These are phyloP conservation scores for Agonum fuliginosum DNA, from an alignment of 2,888 invertebrate species.

Conservation along the genomic window DNA sequence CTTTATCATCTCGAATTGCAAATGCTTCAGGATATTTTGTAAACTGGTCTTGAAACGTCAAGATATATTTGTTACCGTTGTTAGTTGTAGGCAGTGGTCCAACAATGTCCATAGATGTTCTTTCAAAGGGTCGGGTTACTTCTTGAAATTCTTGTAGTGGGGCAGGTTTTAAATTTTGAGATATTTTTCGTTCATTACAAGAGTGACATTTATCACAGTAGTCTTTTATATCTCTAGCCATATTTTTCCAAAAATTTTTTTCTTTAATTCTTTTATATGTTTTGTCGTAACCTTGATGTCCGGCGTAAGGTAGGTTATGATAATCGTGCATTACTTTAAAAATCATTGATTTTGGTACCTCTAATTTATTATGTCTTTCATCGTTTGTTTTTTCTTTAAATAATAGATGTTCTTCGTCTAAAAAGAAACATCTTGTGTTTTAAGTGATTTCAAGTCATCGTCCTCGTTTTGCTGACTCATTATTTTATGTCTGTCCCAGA, in stretches of 20 bases:
- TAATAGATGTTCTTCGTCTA: conserved; percentile 7
- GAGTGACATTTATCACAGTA: background rate
- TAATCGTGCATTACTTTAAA: conserved; percentile 49
- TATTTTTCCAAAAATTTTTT: conserved; percentile 48
- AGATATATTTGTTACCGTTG: too few relatives aligned
- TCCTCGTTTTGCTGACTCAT: background rate
- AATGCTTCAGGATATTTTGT: too few relatives aligned
- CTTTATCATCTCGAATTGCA: too few relatives aligned
- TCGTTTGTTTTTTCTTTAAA: background rate
- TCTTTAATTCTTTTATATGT: conserved; percentile 59
- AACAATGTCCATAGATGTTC: too few relatives aligned
- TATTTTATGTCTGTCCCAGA: conserved; percentile 15
- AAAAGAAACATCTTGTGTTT: background rate
- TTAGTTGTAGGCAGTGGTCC: too few relatives aligned
- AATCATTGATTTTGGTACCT: background rate
- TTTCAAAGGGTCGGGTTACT: too few relatives aligned
- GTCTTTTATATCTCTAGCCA: background rate
- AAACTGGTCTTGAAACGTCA: too few relatives aligned
- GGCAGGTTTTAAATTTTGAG: background rate
- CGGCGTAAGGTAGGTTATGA: conserved; percentile 61
- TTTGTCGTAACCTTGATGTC: conserved; percentile 62
- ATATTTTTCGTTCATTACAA: background rate
- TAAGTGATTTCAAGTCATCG: background rate
- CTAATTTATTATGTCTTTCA: background rate
- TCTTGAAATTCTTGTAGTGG: background rate